Conservation (phyloP, 2,888 invertebrate species). For the Drosophila meridiana region DNA sequence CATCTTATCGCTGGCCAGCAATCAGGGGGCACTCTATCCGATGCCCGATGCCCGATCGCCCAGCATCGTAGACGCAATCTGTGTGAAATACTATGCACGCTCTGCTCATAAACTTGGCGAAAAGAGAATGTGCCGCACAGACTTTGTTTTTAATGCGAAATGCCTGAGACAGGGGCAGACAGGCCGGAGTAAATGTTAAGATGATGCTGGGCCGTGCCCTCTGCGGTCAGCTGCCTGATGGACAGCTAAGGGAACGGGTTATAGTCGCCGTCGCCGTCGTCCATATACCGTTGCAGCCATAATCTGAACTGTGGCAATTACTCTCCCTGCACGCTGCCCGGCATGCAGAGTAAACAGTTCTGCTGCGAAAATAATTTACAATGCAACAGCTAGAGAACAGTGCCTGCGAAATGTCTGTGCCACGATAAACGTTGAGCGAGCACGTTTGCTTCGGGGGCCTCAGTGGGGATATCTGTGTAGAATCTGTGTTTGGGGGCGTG, state of each 20-base stretch:
- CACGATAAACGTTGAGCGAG: constrained; percentile 64
- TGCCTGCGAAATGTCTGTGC: constrained; percentile 51
- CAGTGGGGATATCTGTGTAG: constrained; percentile 14
- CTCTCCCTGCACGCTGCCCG: constrained; percentile 23
- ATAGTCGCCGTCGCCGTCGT: constrained; percentile 13
- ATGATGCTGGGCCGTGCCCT: constrained; percentile 69
- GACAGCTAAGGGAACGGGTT: constrained; percentile 73
- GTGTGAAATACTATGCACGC: constrained; percentile 75
- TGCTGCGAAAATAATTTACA: constrained; percentile 55
- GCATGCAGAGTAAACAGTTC: constrained; percentile 48
- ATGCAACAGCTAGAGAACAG: constrained; percentile 47
- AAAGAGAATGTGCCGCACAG: constrained; percentile 77
- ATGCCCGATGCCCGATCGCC: constrained; percentile 18
- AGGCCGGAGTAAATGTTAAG: constrained; percentile 30
- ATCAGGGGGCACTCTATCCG: constrained; percentile 44
- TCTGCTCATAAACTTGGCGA: constrained; percentile 65
- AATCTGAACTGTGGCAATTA: constrained; percentile 69
- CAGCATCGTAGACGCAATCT: constrained; percentile 68
- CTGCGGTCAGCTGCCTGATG: constrained; percentile 79
- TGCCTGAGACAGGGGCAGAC: constrained; percentile 36
- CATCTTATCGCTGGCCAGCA: constrained; percentile 72
- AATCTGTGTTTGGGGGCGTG: constrained; percentile 62
- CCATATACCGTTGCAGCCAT: constrained; percentile 64
- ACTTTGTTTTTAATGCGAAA: constrained; percentile 66
- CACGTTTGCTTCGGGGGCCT: constrained; percentile 60